Evolutionary conservation across 2,888 invertebrate genomes (phyloP), one percentile per base, ranked within the genome.

Genomic region (Dicranocentrus wangi): DNA sequence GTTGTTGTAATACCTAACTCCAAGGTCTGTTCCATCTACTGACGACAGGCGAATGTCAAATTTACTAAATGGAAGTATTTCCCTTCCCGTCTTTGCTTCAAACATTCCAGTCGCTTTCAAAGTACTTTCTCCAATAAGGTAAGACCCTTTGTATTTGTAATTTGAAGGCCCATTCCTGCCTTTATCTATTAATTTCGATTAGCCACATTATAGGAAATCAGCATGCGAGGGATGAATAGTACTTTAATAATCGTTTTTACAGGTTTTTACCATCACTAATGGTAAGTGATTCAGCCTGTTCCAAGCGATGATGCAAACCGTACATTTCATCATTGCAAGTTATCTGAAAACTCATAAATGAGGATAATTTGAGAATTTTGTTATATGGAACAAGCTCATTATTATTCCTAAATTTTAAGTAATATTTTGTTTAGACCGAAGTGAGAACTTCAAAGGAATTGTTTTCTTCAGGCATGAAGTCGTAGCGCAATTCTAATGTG

Each of bases 61-160:
- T 19, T 68, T 66, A 55, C 76, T 76, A 19, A 80, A 72, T 15
- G 79, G 79, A 0, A 71, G n/a, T 7, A 68, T 58, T 60, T 79
- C 79, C n/a, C 61, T 47, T 25, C 72, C 72, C n/a, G 13, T 63
- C 0, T 68, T 15, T 8, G 25, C 25, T 13, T 39, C n/a, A 25
- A 76, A 76, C 5, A 42, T 15, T 2, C 78, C 70, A 5, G 13
- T 27, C 5, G 79, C 79, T 43, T 72, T 60, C 32, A 66, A 28
- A 13, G 68, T 17, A 15, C 23, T 19, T 25, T 60, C 61, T 21
- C 55, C 55, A 55, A 73, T 2, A 2, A 25, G 23, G 39, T 80
- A 80, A 32, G 72, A 60, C 17, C 72, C 72, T 15, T 39, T 60
- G 42, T 73, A 73, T 32, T 51, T 68, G 32, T 68, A 55, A 17